These are phyloP conservation scores for Eudemis profundana DNA, from an alignment of 2,888 invertebrate genomes.

Conservation along the genomic window DNA sequence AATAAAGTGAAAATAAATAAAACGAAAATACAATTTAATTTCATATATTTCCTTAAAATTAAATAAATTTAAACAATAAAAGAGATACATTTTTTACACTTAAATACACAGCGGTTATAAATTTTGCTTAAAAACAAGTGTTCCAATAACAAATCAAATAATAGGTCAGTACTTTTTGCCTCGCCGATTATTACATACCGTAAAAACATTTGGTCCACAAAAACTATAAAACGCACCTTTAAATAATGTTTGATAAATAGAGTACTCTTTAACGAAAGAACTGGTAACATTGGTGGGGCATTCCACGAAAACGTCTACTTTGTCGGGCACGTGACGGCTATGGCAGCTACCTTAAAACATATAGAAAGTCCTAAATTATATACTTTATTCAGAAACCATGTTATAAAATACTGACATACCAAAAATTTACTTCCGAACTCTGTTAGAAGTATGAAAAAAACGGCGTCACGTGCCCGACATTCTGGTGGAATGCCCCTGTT, in stretches of 20 bases:
- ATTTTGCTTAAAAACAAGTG: conserved; percentile 43
- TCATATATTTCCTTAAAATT: conserved; percentile 37
- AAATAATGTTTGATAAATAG: conserved; percentile 4
- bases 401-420: no score
- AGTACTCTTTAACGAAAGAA: background rate
- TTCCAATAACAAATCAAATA: conserved; percentile 13
- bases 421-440: no score
- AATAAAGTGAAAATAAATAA: background rate
- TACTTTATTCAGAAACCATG: no score
- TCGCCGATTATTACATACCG: no score
- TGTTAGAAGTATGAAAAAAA: no score
- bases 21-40: conserved; percentile 20
- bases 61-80: conserved; percentile 37
- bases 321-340: no score
- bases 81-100: conserved; percentile 39
- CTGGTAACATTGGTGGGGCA: no score
- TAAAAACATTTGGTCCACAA: conserved; percentile 29
- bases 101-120: conserved; percentile 31
- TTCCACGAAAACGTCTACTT: no score
- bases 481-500: no score
- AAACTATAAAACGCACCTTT: conserved; percentile 18
- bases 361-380: no score
- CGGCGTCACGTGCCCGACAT: no score
- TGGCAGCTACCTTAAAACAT: no score
- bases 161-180: conserved; percentile 3